Percentiles rank a stretch among this genome's conserved stretches.
phyloP scores from a whole-genome alignment of 92 coral and sea anemone genomes.

The Galaxea fascicularis region DNA sequence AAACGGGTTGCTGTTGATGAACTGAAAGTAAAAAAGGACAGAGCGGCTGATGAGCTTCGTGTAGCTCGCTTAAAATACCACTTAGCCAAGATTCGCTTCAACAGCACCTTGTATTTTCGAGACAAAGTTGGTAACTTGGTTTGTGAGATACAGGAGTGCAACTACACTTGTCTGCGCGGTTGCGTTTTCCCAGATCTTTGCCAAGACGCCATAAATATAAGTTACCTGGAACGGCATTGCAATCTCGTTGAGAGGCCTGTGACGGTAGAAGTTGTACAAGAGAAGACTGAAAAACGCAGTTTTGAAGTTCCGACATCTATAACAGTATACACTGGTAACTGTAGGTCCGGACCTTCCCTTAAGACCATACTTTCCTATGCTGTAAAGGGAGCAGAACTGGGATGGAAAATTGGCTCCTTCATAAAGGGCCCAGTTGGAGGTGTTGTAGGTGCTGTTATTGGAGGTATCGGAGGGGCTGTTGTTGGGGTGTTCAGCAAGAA shows the following conservation, averaged over 20 bases:
- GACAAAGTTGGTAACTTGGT: not conserved
- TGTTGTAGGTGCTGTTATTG: not conserved
- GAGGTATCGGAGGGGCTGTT: not conserved
- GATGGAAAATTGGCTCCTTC: too few species aligned
- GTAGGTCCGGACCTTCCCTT: too few species aligned
- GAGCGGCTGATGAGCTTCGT: conserved; percentile 18
- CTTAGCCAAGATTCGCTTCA: conserved; percentile 31
- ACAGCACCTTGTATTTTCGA: conserved; percentile 2
- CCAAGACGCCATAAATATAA: conserved; percentile 12
- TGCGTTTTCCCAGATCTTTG: conserved; percentile 44
- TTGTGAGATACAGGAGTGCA: conserved; percentile 49
- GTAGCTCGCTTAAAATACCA: conserved; percentile 44
- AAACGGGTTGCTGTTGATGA: conserved; percentile 7
- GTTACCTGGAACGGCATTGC: conserved; percentile 37
- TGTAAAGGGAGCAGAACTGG: too few species aligned
- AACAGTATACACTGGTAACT: conserved; percentile 17
- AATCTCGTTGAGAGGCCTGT: not conserved
- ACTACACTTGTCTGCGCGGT: conserved; percentile 33
- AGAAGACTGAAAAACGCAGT: not conserved
- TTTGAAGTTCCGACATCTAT: conserved; percentile 7
- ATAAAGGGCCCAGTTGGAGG: too few species aligned
- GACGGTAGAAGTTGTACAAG: conserved; percentile 7
- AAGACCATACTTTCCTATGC: too few species aligned
- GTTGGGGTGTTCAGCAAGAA: conserved; percentile 1
- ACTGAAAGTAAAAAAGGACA: not conserved